Conservation (phyloP, 2,888 invertebrate genomes). For the Phorcus lineatus region DNA sequence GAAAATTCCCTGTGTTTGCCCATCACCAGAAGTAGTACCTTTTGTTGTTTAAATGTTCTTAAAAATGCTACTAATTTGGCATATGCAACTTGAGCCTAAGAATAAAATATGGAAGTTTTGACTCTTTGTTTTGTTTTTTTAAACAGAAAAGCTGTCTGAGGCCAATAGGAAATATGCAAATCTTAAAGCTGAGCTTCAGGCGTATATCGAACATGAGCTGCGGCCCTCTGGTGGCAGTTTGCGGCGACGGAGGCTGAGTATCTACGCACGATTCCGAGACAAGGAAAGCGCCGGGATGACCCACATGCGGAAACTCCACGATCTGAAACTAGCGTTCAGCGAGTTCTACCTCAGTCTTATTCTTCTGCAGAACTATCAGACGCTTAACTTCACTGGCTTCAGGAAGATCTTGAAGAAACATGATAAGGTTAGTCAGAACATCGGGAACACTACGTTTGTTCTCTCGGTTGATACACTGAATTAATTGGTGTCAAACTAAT, state of each 20-base stretch:
- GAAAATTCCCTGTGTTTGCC: too few species aligned
- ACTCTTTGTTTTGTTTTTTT: constrained; percentile 53
- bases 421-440: constrained; percentile 85
- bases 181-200: constrained; percentile 89
- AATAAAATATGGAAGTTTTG: too few species aligned
- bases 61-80: not conserved
- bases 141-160: constrained; percentile 94
- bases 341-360: constrained; percentile 98
- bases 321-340: constrained; percentile 96
- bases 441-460: too few species aligned
- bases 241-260: constrained; percentile 48
- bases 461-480: too few species aligned
- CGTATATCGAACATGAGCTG: constrained; percentile 73
- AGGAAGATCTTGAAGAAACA: constrained; percentile 99
- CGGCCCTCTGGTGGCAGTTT: constrained; percentile 34
- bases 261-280: constrained; percentile 50
- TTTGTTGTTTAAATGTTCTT: not conserved
- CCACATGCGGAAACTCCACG: constrained; percentile 79
- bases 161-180: constrained; percentile 95
- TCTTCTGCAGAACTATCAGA: constrained; percentile 97
- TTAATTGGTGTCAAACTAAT: too few species aligned
- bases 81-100: not conserved
- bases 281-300: constrained; percentile 52
- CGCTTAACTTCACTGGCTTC: constrained; percentile 98
- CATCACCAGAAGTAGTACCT: too few species aligned